Evolutionary conservation across 2,888 invertebrate genomes (phyloP).

Genomic region (Tenthredo amoena): DNA sequence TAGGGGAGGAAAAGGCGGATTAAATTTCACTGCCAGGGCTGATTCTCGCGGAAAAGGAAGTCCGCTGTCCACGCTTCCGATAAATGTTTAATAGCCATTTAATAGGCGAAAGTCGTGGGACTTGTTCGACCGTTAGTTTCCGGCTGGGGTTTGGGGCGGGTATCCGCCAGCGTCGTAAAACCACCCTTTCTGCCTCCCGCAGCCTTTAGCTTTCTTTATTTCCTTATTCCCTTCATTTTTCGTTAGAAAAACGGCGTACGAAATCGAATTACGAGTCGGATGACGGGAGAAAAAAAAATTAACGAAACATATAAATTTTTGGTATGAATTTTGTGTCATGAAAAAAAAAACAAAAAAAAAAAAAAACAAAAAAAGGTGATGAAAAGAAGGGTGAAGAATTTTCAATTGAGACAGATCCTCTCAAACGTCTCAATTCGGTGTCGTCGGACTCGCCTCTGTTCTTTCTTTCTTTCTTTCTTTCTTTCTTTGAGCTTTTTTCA

Average conservation of each 20-base stretch:
- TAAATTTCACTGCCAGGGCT: neutral
- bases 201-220: neutral
- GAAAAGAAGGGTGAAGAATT: neutral
- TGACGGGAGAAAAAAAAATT: too few relatives aligned
- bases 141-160: neutral
- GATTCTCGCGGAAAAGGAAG: neutral
- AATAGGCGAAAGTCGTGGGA: constrained; percentile 15
- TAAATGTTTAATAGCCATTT: constrained; percentile 39
- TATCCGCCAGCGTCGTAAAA: neutral
- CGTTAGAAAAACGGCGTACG: neutral
- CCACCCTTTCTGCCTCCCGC: neutral
- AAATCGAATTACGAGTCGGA: neutral
- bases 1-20: neutral
- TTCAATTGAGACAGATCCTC: neutral
- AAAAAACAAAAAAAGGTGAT: neutral
- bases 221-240: neutral
- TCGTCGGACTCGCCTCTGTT: neutral
- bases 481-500: constrained; percentile 15
- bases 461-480: constrained; percentile 9
- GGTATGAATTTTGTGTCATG: too few relatives aligned
- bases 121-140: constrained; percentile 17
- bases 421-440: neutral
- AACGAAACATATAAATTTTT: too few relatives aligned
- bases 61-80: neutral
- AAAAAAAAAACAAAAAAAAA: too few relatives aligned